Percentiles rank a stretch among this genome's conserved stretches.
phyloP scores from a whole-genome alignment of 2,113 vertebrate genomes.

The Columbina picui region DNA sequence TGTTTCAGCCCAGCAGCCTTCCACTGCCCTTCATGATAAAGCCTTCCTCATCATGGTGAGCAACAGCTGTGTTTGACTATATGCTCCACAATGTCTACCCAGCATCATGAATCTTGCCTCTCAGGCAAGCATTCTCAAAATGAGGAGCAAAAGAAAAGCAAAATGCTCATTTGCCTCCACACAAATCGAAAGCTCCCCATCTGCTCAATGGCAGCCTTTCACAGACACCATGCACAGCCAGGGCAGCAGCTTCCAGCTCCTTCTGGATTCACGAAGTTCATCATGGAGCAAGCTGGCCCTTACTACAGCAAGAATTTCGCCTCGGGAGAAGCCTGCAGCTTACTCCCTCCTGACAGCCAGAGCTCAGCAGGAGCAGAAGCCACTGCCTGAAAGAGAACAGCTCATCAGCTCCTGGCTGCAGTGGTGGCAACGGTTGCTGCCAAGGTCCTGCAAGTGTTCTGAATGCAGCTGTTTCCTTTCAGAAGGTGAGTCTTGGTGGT shows the following conservation, averaged over 20 bases:
- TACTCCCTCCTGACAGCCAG: neutral
- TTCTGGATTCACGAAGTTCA: neutral
- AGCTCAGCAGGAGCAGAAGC: neutral
- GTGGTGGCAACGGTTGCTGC: fast-evolving
- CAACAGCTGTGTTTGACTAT: neutral
- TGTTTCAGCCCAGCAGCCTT: neutral
- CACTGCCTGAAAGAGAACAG: neutral
- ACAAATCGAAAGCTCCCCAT: neutral
- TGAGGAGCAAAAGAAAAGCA: neutral
- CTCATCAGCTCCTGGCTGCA: neutral
- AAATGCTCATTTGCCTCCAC: neutral
- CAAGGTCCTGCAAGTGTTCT: neutral
- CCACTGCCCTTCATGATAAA: too few relatives aligned
- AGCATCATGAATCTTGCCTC: neutral
- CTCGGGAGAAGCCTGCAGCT: neutral
- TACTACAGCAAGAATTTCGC: neutral
- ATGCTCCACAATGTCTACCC: neutral
- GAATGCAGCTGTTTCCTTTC: neutral
- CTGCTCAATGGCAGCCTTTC: neutral
- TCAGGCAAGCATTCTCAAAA: neutral
- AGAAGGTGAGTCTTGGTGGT: neutral
- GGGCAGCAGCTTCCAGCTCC: neutral
- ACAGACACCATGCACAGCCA: neutral
- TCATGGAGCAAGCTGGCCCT: neutral
- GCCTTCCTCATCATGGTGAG: too few relatives aligned